Evolutionary conservation across 2,797 vertebrate species (phyloP), one percentile per base, ranked within the genome.

Genomic region (Oophaga sylvatica): DNA sequence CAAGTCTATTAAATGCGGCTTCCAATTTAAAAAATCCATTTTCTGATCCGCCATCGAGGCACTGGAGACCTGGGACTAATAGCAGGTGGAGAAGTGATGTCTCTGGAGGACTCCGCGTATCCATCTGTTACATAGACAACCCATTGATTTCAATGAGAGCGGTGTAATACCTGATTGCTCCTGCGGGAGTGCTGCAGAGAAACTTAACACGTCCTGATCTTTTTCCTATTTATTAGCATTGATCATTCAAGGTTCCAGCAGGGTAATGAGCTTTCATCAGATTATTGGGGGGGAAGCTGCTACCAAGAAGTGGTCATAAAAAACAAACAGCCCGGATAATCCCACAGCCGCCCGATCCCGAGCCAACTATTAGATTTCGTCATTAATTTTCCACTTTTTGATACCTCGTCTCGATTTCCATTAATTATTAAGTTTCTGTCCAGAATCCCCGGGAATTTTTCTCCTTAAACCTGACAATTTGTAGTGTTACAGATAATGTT

Each of bases 401-500:
- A n/a, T 81, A 57, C 59, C 45, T 65, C 63, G 19, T 9, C 26
- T 41, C 17, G 13, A 1, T 10, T 65, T n/a, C 2, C 3, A 45
- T 85, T 48, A 68, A 82, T 82, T 85, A 85, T 89, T 89, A 73
- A 88, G 19, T 68, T 59, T 22, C 83, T 45, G 31, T 60, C 22
- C 31, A 19, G 22, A 60, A 65, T 22, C 75, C 12, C 70, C 29
- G 4, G 17, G 57, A 10, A 67, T 76, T 67, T 85, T 26, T 20
- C 81, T 62, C 45, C 26, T 15, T 31, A 31, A 62, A 41, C 20
- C 26, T 53, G n/a, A 41, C 71, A 65, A 81, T 85, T 26, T 81
- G 41, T 78, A 2, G n/a, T 41, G n/a, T 68, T 20, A 73, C 11
- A 26, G 53, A 82, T 56, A 71, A 45, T 81, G 12, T 20, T 41